These are phyloP conservation scores for Muraenolepis orangiensis DNA, from an alignment of 2,797 vertebrate species.

Conservation along the genomic window DNA sequence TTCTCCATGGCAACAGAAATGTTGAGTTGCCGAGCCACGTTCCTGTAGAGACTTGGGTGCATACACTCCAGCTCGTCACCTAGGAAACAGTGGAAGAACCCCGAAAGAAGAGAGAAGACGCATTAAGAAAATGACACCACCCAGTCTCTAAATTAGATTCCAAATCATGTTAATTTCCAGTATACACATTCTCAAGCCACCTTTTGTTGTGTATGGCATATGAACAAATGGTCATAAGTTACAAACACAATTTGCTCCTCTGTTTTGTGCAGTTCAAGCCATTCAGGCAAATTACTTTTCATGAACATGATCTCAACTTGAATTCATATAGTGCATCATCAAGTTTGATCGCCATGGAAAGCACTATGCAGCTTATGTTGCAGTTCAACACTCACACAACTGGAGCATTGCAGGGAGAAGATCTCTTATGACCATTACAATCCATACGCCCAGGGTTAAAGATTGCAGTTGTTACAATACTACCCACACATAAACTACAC, in stretches of 20 bases:
- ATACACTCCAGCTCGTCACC: constrained; percentile 95
- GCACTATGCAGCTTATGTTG: no score
- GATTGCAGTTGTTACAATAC: not conserved
- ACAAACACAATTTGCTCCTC: not conserved
- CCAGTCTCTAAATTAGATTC: not conserved
- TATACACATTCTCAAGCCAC: not conserved
- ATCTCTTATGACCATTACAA: not conserved
- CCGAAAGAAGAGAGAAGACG: not conserved
- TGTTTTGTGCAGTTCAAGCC: not conserved
- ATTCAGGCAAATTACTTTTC: not conserved
- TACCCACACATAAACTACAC: not conserved
- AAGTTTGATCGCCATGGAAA: not conserved
- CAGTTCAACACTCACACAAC: not conserved
- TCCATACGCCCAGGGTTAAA: not conserved
- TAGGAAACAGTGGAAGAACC: constrained; percentile 48
- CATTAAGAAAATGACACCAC: not conserved
- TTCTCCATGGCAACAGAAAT: constrained; percentile 87
- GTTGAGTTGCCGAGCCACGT: constrained; percentile 89
- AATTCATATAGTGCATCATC: not conserved
- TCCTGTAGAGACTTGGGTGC: constrained; percentile 86
- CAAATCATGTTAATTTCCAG: not conserved
- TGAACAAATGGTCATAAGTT: not conserved
- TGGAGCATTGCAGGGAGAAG: not conserved
- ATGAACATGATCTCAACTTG: not conserved
- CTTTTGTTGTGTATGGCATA: not conserved